Base-by-base conservation (phyloP, 2,797 vertebrate genomes). In the Otus scops region DNA sequence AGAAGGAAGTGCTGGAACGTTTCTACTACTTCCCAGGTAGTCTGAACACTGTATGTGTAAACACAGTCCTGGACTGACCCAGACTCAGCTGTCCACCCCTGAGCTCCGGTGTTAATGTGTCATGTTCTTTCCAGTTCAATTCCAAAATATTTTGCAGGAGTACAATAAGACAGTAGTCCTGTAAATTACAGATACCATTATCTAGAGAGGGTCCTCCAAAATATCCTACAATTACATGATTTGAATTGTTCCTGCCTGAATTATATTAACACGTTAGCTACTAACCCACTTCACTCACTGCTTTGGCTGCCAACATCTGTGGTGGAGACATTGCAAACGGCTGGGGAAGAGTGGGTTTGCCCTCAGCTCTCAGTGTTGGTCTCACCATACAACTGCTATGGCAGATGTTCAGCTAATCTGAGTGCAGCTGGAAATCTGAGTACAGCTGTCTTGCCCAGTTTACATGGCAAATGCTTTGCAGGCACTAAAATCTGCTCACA, bases 311-410 rank as follows among this genome's bases (percentile, higher is more conserved):
- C 13, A 10, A 2, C 10, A 27, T 11, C 43, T 67, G 24, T 73
- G 45, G 51, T 69, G 56, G 68, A 91, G 38, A 39, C 27, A 32
- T 30, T 50, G 39, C 34, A 64, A 22, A 70, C 32, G 54, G 7
- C 51, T 67, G 5, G 34, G 41, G 28, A 43, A 67, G 47, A 76
- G 21, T 6, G 23, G 7, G 15, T 21, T 36, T 75, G 16, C 14
- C 26, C 27, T 75, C 68, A 83, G 39, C 22, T 50, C 32, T 28
- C 34, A 8, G 8, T 59, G 28, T 10, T 76, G 39, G 16, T 48
- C 19, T 13, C 64, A 65, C n/a, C 9, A 1, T 13, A 2, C 1
- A 1, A 7, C 23, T 82, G 75, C 59, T 7, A 0, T 17, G 34
- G 57, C 21, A 69, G 54, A 41, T 71, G 51, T 54, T 86, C n/a